Conservation (phyloP, 2,888 invertebrate genomes). For the Tanypteryx hageni region DNA sequence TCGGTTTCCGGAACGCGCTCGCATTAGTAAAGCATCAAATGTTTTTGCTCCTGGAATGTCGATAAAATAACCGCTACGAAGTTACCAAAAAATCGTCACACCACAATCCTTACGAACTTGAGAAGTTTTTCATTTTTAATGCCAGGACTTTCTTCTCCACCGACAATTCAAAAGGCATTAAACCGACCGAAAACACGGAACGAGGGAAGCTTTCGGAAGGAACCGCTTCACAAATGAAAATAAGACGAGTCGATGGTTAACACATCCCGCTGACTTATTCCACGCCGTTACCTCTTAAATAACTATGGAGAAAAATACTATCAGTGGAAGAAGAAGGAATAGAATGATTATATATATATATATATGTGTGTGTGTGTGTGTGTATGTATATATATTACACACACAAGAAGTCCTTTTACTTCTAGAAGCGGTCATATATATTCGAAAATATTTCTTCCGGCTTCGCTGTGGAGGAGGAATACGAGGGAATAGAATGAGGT, state of each 20-base stretch:
- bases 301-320: not conserved
- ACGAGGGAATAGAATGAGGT: not conserved
- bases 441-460: conserved; percentile 62
- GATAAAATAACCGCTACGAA: not conserved
- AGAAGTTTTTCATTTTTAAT: not conserved
- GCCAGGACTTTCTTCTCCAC: not conserved
- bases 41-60: not conserved
- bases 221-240: not conserved
- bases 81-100: not conserved
- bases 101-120: not conserved
- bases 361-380: too few species aligned
- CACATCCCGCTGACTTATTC: not conserved
- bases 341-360: not conserved
- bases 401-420: conserved; percentile 23
- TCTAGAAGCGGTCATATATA: conserved; percentile 48
- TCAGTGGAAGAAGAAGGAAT: not conserved
- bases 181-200: not conserved
- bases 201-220: not conserved
- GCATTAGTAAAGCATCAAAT: conserved; percentile 22
- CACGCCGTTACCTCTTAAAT: too few species aligned
- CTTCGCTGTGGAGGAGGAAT: not conserved
- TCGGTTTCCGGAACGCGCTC: not conserved
- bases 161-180: not conserved
- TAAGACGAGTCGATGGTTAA: not conserved
- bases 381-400: not conserved